These are phyloP conservation scores for Eremobia ochroleuca DNA, from an alignment of 2,888 invertebrate species.

Conservation along the genomic window DNA sequence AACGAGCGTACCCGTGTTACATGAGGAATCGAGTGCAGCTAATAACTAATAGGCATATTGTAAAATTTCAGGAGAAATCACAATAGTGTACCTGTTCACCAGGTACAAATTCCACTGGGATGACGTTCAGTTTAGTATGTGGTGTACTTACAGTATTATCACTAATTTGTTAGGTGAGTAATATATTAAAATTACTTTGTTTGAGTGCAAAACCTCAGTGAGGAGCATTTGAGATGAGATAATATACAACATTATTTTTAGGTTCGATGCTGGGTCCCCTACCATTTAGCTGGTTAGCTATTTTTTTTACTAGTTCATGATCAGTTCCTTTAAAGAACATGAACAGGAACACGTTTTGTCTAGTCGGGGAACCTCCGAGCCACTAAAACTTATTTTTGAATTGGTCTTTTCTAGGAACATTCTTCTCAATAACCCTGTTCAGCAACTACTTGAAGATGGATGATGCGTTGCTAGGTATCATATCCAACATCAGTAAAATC, in stretches of 20 bases:
- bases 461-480: constrained; percentile 95
- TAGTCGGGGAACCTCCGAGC: not conserved
- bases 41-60: not conserved
- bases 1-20: not conserved
- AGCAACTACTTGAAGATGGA: constrained; percentile 95
- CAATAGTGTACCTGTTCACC: constrained; percentile 90
- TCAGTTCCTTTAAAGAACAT: not conserved
- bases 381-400: not conserved
- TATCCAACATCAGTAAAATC: constrained; percentile 96
- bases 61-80: constrained; percentile 88
- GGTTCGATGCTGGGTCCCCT: not conserved
- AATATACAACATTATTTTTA: no score
- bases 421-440: constrained; percentile 95
- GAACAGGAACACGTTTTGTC: not conserved
- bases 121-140: constrained; percentile 91
- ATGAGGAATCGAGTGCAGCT: not conserved
- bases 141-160: constrained; percentile 90
- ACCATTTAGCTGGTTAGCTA: no score
- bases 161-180: constrained; percentile 89
- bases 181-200: not conserved
- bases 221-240: not conserved
- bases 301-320: not conserved
- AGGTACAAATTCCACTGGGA: constrained; percentile 91
- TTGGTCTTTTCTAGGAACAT: constrained; percentile 91
- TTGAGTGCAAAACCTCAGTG: not conserved